Conservation (phyloP, 2,888 invertebrate genomes). For the Eubasilissa splendida region DNA sequence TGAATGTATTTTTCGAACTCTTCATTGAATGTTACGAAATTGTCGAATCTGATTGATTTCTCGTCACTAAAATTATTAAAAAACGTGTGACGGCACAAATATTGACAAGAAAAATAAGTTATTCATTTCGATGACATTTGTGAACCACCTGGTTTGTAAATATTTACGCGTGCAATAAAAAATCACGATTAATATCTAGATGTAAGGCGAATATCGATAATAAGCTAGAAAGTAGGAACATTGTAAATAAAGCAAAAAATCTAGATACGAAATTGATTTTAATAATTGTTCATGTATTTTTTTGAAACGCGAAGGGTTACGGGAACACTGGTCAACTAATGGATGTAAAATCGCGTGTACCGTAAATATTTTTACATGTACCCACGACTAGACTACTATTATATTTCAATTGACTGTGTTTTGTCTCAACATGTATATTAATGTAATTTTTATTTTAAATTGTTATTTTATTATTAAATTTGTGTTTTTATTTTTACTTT, state of each 20-base stretch:
- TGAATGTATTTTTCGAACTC: too few relatives aligned
- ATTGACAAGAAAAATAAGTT: background rate
- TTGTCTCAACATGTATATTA: too few relatives aligned
- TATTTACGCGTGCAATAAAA: background rate
- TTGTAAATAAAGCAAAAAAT: constrained; percentile 1
- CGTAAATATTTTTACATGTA: too few relatives aligned
- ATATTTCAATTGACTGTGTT: too few relatives aligned
- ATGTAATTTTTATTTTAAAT: too few relatives aligned
- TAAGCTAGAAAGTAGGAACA: constrained; percentile 13
- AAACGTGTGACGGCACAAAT: background rate
- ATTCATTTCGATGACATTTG: background rate
- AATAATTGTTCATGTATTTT: background rate
- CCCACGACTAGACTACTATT: too few relatives aligned
- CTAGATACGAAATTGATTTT: background rate
- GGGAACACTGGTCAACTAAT: constrained; percentile 6
- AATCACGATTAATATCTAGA: background rate
- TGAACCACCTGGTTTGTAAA: background rate
- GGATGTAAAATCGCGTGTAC: too few relatives aligned
- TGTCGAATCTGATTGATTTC: too few relatives aligned
- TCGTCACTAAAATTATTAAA: background rate
- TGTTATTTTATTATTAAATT: too few relatives aligned
- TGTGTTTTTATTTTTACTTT: too few relatives aligned
- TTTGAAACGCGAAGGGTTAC: background rate
- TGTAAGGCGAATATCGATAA: constrained; percentile 5
- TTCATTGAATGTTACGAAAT: too few relatives aligned